A percentile compares a stretch with the other conserved stretches of the same genome.
Evolutionary conservation across 2,113 vertebrate species (phyloP).

Genomic region (Oxyura jamaicensis): DNA sequence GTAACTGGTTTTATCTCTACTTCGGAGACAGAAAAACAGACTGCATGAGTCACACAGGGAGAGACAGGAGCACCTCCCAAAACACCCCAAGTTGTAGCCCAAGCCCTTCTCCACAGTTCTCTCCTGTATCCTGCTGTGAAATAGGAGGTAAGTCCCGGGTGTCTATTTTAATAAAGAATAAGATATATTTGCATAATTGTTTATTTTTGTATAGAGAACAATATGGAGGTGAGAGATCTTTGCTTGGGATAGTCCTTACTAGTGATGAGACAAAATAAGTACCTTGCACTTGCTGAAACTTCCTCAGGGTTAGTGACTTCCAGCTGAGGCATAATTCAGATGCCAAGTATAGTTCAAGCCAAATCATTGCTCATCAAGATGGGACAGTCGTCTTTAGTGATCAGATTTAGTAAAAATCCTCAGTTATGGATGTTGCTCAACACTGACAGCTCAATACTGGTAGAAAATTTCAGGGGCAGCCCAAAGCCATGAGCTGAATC

Average conservation of each 20-base stretch:
- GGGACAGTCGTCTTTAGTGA: background rate
- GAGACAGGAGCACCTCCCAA: background rate
- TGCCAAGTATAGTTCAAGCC: background rate
- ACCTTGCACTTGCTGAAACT: background rate
- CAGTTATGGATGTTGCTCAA: background rate
- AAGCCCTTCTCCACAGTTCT: background rate
- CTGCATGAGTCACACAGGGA: background rate
- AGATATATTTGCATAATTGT: background rate
- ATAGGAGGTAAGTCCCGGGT: background rate
- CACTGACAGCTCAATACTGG: background rate
- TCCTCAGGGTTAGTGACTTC: background rate
- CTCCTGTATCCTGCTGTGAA: fast-evolving
- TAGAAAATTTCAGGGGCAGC: background rate
- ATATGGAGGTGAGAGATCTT: background rate
- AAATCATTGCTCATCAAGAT: background rate
- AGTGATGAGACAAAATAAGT: background rate
- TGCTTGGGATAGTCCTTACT: background rate
- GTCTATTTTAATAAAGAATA: background rate
- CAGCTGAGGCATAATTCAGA: background rate
- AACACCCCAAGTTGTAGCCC: background rate
- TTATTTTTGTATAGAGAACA: background rate
- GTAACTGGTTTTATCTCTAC: background rate
- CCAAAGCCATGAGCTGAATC: background rate
- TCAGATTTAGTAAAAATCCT: background rate
- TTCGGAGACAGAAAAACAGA: background rate